Evolutionary conservation across 2,113 vertebrate genomes (phyloP), one percentile per base, ranked within the genome.

Genomic region (Chroicocephalus ridibundus): DNA sequence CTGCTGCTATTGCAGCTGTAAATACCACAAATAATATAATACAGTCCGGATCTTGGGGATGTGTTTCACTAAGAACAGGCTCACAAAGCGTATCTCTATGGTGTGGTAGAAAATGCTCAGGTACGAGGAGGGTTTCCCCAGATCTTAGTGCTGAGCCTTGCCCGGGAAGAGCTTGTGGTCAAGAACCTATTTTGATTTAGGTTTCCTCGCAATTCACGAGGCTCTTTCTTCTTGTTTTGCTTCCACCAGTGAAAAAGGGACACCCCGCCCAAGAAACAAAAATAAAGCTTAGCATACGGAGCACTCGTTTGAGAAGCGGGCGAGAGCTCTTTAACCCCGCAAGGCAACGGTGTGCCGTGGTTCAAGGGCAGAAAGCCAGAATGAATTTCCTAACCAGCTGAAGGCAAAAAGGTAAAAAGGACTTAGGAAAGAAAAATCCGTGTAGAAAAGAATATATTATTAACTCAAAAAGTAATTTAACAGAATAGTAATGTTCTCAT

Each of bases 391-490:
- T 52, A 71, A 86, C 38, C 29, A 68, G 49, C 58, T 82, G 81
- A 82, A 94, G 31, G 71, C 32, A 94, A 93, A 91, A 58, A 93
- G 58, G 32, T 74, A 38, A 31, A 85, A 85, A 86, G 22, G 32
- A 76, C 18, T 93, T 77, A 25, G 54, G 54, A 85, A 86, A 90
- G 68, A 60, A 96, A 95, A 95, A 88, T 24, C 75, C 58, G 62
- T 71, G 71, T 46, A 86, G 60, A 94, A 96, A 93, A 95, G 17
- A 95, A 88, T 66, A 38, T 36, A 68, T 86, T 94, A 96, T 96
- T 92, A 93, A 86, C 71, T 62, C 62, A 79, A 93, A 86, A 96
- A 94, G 84, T 95, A 96, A 94, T 97, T 96, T 90, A 94, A 81
- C 84, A 83, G 85, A 78, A 93, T 64, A 81, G 68, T 70, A 86